phyloP scores from a whole-genome alignment of 2,113 vertebrate species.

The Agapornis roseicollis region DNA sequence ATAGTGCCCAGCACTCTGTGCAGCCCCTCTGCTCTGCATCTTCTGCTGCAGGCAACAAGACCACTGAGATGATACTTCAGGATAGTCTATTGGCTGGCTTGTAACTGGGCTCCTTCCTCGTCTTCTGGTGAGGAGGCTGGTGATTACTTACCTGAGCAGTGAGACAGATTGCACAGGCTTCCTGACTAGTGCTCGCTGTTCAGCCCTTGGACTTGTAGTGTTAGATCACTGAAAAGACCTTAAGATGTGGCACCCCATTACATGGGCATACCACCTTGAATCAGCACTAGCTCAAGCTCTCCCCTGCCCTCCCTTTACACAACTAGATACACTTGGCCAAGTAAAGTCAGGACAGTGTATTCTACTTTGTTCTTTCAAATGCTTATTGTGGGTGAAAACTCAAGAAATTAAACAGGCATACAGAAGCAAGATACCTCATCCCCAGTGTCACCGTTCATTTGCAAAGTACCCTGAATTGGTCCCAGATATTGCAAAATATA shows the following conservation, averaged over 20 bases:
- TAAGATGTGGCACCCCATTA: neutral
- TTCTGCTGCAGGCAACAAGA: neutral
- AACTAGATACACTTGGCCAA: neutral
- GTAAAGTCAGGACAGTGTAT: neutral
- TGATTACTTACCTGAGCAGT: neutral
- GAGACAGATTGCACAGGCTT: neutral
- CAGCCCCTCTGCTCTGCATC: neutral
- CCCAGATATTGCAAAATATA: neutral
- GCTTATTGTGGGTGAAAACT: neutral
- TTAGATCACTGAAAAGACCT: neutral
- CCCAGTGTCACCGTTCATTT: neutral
- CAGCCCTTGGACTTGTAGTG: neutral
- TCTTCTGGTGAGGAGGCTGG: neutral
- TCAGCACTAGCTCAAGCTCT: neutral
- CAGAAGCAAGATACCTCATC: neutral
- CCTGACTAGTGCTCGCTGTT: neutral
- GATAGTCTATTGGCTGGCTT: neutral
- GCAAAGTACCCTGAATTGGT: neutral
- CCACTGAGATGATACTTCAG: fast-evolving
- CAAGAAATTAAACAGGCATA: neutral
- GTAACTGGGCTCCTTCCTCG: neutral
- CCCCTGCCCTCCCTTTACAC: neutral
- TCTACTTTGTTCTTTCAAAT: neutral
- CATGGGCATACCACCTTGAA: neutral
- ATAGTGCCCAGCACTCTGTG: neutral